phyloP scores from a whole-genome alignment of 2,888 invertebrate genomes.

The Myopa testacea region DNA sequence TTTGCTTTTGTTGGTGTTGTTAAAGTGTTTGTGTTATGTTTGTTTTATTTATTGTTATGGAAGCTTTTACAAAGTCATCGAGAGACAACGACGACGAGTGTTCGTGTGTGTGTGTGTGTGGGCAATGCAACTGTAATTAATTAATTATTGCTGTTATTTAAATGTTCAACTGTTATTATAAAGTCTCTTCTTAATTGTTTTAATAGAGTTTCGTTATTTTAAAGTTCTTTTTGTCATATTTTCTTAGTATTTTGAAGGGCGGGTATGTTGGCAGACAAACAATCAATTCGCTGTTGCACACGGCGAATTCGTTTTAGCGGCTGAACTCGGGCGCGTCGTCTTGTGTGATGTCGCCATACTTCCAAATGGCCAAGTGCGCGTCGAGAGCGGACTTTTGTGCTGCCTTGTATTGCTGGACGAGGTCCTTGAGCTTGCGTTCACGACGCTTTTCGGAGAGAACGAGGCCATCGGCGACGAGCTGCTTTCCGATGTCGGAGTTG shows the following conservation, averaged over 20 bases:
- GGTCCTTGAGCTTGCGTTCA: constrained; percentile 82
- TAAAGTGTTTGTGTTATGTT: constrained; percentile 16
- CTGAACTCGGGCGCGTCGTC: constrained; percentile 68
- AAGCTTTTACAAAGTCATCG: constrained; percentile 39
- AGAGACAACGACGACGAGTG: constrained; percentile 40
- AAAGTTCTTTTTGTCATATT: constrained; percentile 45
- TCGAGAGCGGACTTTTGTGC: constrained; percentile 90
- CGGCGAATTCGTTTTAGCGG: constrained; percentile 59
- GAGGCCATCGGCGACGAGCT: constrained; percentile 86
- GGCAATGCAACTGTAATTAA: constrained; percentile 37
- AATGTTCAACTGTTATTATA: constrained; percentile 37
- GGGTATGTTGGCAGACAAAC: constrained; percentile 68
- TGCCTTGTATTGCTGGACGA: constrained; percentile 84
- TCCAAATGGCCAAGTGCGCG: constrained; percentile 92
- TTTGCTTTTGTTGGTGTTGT: constrained; percentile 23
- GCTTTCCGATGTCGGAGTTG: constrained; percentile 74
- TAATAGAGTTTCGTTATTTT: constrained; percentile 40
- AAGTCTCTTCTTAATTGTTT: constrained; percentile 31
- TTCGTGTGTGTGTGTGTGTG: constrained; percentile 33
- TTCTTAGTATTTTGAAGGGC: constrained; percentile 64
- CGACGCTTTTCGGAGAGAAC: constrained; percentile 83
- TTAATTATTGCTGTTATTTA: constrained; percentile 40
- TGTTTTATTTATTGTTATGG: constrained; percentile 37
- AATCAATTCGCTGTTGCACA: constrained; percentile 56
- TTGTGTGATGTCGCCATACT: constrained; percentile 92